A percentile compares a stretch with the other conserved stretches of the same genome.
phyloP scores from a whole-genome alignment of 2,113 vertebrate species.

The Microcebus murinus region DNA sequence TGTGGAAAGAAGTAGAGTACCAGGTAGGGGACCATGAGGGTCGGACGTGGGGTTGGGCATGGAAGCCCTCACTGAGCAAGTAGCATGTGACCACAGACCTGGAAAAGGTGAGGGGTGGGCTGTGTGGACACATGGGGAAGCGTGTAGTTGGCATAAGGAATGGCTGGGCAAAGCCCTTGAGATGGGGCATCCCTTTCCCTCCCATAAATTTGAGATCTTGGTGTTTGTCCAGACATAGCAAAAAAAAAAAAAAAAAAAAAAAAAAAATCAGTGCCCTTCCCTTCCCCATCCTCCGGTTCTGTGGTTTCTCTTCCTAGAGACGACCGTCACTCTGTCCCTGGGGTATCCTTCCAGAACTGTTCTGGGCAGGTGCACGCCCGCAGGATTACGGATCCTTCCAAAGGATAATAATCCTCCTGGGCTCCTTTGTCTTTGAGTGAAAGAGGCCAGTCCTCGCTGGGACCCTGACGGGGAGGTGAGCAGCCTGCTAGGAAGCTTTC shows the following conservation, averaged over 20 bases:
- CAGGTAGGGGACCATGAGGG: rapidly evolving
- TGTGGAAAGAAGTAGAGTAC: neutral
- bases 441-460: neutral
- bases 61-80: neutral
- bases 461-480: neutral
- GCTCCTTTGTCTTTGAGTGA: neutral
- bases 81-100: neutral
- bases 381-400: neutral
- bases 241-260: neutral
- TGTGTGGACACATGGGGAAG: rapidly evolving
- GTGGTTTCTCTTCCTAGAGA: neutral
- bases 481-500: neutral
- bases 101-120: neutral
- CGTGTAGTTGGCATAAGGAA: neutral
- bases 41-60: neutral
- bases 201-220: neutral
- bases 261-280: neutral
- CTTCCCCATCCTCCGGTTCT: neutral
- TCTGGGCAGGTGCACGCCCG: neutral
- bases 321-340: neutral
- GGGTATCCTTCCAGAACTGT: neutral
- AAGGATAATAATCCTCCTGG: neutral
- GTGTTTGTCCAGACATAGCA: neutral
- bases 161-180: neutral
- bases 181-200: neutral